Evolutionary conservation across 35 echinoderm and acorn worm genomes (phyloP).

Genomic region (Strongylocentrotus purpuratus): DNA sequence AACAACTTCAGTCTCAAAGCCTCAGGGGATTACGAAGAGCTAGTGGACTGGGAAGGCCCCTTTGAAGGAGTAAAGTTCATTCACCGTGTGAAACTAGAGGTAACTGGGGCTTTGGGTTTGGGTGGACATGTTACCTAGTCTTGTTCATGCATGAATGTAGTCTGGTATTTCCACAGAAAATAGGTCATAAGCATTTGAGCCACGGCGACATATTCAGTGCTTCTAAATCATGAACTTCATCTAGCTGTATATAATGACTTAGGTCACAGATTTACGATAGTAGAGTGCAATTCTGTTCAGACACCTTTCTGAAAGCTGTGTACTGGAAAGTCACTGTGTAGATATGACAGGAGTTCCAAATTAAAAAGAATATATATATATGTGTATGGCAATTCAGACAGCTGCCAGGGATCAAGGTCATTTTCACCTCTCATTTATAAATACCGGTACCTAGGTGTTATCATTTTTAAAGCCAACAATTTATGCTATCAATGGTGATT

Average conservation of each 20-base stretch:
- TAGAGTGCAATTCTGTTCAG: background rate
- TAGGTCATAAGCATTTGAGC: background rate
- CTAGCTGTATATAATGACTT: background rate
- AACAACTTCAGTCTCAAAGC: slow-evolving; percentile 6
- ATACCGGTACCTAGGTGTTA: no score
- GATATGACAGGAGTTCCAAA: no score
- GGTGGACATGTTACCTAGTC: no score
- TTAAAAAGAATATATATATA: no score
- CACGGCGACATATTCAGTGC: background rate
- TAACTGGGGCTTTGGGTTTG: background rate
- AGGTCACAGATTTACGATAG: background rate
- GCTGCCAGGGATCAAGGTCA: no score
- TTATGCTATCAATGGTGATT: no score
- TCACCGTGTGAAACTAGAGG: slow-evolving; percentile 68
- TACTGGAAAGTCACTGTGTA: no score
- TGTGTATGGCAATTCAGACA: no score
- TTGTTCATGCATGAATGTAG: background rate
- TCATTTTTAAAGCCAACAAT: no score
- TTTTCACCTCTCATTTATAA: no score
- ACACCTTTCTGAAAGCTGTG: background rate
- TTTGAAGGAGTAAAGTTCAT: slow-evolving; percentile 69
- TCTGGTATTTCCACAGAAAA: background rate
- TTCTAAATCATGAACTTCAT: background rate
- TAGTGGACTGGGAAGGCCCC: slow-evolving; percentile 42
- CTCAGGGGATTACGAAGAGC: background rate